These are phyloP conservation scores for Eurosta solidaginis DNA, from an alignment of 1,140 invertebrate genomes.

Conservation along the genomic window DNA sequence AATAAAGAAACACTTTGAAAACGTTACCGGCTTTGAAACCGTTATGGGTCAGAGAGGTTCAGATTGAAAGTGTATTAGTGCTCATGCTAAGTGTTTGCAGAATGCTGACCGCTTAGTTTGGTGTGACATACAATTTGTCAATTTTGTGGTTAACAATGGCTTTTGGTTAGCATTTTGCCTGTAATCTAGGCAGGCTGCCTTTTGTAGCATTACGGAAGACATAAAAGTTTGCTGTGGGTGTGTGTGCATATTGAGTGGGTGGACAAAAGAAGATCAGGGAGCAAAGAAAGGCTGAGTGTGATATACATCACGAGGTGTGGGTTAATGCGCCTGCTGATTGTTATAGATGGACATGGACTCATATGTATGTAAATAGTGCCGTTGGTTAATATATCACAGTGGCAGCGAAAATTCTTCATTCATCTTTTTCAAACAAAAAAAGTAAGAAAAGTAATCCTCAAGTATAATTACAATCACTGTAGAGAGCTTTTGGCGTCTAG, in stretches of 20 bases:
- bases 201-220: background rate
- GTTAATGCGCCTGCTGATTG: too few species aligned
- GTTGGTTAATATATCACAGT: background rate
- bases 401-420: background rate
- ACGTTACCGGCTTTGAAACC: background rate
- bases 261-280: too few species aligned
- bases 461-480: conserved; percentile 26
- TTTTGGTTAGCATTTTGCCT: background rate
- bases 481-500: too few species aligned
- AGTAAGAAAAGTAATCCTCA: conserved; percentile 10
- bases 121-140: conserved; percentile 16
- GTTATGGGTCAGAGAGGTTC: background rate
- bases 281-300: too few species aligned
- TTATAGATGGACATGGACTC: too few species aligned
- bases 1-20: background rate
- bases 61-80: background rate
- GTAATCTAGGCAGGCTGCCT: background rate
- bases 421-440: too few species aligned
- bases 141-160: background rate
- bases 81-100: background rate
- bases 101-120: background rate
- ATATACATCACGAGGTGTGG: too few species aligned
- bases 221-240: background rate
- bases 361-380: background rate
- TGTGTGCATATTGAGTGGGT: background rate